Evolutionary conservation across 2,113 vertebrate genomes (phyloP), one percentile per base, ranked within the genome.

Genomic region (Poicephalus meyeri): DNA sequence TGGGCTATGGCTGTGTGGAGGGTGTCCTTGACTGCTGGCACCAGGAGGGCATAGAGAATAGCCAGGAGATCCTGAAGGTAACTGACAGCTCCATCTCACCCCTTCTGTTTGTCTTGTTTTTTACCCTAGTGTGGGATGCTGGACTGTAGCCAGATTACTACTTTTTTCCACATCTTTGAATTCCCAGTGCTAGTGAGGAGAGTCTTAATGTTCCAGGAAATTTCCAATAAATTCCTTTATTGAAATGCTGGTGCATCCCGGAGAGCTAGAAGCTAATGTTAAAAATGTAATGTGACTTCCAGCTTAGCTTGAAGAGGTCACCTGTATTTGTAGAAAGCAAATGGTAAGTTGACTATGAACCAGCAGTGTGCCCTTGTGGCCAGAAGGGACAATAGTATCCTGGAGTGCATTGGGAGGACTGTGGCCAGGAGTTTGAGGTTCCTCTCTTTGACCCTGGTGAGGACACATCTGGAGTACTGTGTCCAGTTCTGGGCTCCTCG

Each of bases 51-150:
- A 97, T 99, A 9, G 98, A 99, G 58, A 99, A 99, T 97, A 98
- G 99, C 96, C 96, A 98, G 21, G 99, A 99, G 63, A 98, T 99
- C 97, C 97, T 99, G 50, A 98, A 99, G 99, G 99, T 99, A 64
- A 73, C 88, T 25, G 0, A 25, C 33, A 18, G n/a, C 39, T 91
- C 31, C 12, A 1, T 6, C 41, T 63, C 25, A 6, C 15, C 41
- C 53, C 3, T 7, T 33, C 4, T 23, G 4, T 53, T 4, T 35
- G 5, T 11, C 29, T 5, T 3, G 41, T 29, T 19, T 31, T 42
- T 10, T 3, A 37, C 28, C 33, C 5, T 6, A 1, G 7, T 23
- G 4, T 31, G 17, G 6, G 42, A 16, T 39, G 50, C 37, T 63
- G 47, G 12, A 15, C 24, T 65, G 13, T 41, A 25, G 63, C 14